Evolutionary conservation across 2,113 vertebrate species (phyloP).

Genomic region (Myotis davidii): DNA sequence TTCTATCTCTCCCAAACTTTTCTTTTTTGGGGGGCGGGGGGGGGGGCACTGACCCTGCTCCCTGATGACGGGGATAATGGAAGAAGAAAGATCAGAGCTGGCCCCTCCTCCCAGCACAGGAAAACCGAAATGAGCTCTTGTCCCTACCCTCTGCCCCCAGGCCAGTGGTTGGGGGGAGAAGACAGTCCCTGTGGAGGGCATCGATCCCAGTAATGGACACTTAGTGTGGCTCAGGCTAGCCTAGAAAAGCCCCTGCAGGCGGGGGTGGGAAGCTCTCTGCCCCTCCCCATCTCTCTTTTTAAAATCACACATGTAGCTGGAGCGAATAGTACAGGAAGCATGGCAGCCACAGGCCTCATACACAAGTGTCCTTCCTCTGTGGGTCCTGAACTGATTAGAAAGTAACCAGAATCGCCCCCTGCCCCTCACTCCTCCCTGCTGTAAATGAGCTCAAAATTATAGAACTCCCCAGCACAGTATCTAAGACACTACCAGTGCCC

Average conservation of each 20-base stretch:
- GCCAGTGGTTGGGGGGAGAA: background rate
- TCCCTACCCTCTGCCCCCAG: slow-evolving; percentile 52
- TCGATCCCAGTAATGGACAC: slow-evolving; percentile 73
- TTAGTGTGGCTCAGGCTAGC: slow-evolving; percentile 46
- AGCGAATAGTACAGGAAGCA: background rate
- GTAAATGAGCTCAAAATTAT: background rate
- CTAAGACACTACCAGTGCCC: accelerated
- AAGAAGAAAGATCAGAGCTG: background rate
- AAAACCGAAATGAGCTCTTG: background rate
- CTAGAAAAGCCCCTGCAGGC: background rate
- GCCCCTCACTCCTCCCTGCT: background rate
- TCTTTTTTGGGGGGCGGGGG: no score
- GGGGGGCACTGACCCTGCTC: background rate
- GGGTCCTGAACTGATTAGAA: background rate
- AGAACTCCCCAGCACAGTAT: background rate
- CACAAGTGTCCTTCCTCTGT: background rate
- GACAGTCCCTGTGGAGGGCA: slow-evolving; percentile 62
- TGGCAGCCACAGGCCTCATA: background rate
- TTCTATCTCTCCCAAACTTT: background rate
- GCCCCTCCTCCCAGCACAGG: background rate
- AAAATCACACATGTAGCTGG: background rate
- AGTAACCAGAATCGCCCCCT: background rate
- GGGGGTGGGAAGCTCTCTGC: background rate
- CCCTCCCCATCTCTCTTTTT: background rate
- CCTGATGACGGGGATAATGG: background rate